phyloP scores from a whole-genome alignment of 2,797 vertebrate species.

The Anniella stebbinsi region DNA sequence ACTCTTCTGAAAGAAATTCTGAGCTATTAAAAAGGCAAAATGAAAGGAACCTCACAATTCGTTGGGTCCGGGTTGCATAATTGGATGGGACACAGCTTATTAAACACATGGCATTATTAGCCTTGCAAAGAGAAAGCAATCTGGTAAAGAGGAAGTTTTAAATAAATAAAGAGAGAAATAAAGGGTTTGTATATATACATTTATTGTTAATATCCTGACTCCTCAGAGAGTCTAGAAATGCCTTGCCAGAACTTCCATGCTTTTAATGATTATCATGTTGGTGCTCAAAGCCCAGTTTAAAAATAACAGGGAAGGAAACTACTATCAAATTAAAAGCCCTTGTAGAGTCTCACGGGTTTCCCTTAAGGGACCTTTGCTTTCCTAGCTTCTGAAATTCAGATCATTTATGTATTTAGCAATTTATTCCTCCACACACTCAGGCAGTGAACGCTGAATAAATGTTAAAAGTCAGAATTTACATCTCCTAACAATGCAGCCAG shows the following conservation, averaged over 20 bases:
- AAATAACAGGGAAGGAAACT: conserved; percentile 20
- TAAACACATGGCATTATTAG: not conserved
- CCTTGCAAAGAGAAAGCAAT: not conserved
- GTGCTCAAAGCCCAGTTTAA: conserved; percentile 26
- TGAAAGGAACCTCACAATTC: not conserved
- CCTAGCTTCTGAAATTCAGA: not conserved
- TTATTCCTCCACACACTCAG: conserved; percentile 13
- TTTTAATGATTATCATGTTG: not conserved
- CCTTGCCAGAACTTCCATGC: conserved; percentile 11
- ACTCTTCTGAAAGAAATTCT: not conserved
- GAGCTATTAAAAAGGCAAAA: not conserved
- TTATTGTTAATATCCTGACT: conserved; percentile 9
- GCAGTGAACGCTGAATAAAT: conserved; percentile 67
- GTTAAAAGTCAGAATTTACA: conserved; percentile 40
- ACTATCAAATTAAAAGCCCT: conserved; percentile 28
- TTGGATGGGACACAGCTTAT: not conserved
- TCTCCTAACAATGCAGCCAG: conserved; percentile 69
- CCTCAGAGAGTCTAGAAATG: conserved; percentile 28
- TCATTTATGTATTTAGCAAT: conserved; percentile 46
- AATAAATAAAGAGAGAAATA: not conserved
- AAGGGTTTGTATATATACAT: not conserved
- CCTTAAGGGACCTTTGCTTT: conserved; percentile 43
- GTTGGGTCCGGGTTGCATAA: not conserved
- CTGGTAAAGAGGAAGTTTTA: not conserved
- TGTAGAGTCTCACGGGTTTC: not conserved